Percentiles rank a stretch among this genome's conserved stretches.
Evolutionary conservation across 2,888 invertebrate genomes (phyloP).

Genomic region (Conomelus anceps): DNA sequence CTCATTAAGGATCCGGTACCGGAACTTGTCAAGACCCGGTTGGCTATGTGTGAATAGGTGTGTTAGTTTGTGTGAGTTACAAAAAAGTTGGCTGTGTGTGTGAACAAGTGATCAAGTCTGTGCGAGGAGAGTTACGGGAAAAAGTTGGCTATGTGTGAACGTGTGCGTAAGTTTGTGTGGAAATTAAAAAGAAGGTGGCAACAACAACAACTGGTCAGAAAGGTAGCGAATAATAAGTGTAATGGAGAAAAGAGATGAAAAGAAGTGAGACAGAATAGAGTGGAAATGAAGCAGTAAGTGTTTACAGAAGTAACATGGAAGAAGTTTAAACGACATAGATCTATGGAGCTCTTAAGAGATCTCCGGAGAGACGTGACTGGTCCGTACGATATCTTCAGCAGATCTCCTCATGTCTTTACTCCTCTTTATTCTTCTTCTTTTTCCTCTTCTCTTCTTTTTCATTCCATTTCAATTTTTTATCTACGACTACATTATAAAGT

Average conservation of each 20-base stretch:
- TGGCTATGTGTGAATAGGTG: no score
- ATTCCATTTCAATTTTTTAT: neutral
- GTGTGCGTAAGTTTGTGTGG: no score
- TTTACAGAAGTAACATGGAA: neutral
- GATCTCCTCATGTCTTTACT: neutral
- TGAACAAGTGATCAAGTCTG: neutral
- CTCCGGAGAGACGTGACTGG: neutral
- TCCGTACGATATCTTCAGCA: neutral
- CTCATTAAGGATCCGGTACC: neutral
- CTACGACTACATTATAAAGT: neutral
- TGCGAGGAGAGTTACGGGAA: neutral
- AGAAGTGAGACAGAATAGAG: neutral
- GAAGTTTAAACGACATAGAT: neutral
- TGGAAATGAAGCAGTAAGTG: neutral
- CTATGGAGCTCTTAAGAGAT: no score
- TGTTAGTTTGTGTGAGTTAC: no score
- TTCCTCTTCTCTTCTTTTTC: neutral
- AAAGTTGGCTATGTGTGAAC: neutral
- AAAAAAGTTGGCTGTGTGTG: neutral
- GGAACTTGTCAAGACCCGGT: neutral
- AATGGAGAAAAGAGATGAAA: neutral
- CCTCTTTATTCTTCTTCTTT: neutral
- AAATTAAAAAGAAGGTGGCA: neutral
- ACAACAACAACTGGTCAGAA: neutral
- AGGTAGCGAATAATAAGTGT: neutral